These are phyloP conservation scores for Drosophila ezoana DNA, from an alignment of 2,888 invertebrate species.

Conservation along the genomic window DNA sequence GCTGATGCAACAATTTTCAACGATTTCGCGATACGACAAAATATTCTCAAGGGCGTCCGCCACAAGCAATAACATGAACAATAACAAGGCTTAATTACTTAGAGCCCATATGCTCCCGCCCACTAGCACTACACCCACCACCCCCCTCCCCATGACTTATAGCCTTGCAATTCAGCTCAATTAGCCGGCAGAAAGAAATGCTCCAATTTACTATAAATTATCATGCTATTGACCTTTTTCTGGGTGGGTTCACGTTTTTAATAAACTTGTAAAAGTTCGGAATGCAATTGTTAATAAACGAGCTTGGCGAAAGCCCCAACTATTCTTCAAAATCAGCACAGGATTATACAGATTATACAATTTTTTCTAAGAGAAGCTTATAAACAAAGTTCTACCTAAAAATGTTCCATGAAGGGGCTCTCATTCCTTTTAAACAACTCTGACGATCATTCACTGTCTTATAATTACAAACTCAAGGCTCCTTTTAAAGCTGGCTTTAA, in stretches of 20 bases:
- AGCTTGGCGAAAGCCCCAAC: not conserved
- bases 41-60: slow-evolving; percentile 30
- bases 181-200: slow-evolving; percentile 42
- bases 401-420: too few species aligned
- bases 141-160: not conserved
- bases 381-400: too few species aligned
- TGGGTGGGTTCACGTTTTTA: slow-evolving; percentile 11
- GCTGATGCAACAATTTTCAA: slow-evolving; percentile 67
- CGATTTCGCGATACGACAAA: slow-evolving; percentile 43
- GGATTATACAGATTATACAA: not conserved
- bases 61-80: not conserved
- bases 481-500: too few species aligned
- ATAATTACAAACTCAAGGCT: too few species aligned
- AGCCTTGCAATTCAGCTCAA: slow-evolving; percentile 44
- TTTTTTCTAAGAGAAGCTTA: too few species aligned
- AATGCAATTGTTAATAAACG: slow-evolving; percentile 5
- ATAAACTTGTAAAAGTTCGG: slow-evolving; percentile 11
- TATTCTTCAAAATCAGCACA: not conserved
- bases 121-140: not conserved
- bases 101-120: not conserved
- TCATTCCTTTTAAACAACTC: too few species aligned
- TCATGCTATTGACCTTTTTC: slow-evolving; percentile 43
- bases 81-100: slow-evolving; percentile 34
- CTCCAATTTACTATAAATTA: slow-evolving; percentile 50
- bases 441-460: too few species aligned